These are phyloP conservation scores for Sitta europaea DNA, from an alignment of 2,113 vertebrate species.

Conservation along the genomic window DNA sequence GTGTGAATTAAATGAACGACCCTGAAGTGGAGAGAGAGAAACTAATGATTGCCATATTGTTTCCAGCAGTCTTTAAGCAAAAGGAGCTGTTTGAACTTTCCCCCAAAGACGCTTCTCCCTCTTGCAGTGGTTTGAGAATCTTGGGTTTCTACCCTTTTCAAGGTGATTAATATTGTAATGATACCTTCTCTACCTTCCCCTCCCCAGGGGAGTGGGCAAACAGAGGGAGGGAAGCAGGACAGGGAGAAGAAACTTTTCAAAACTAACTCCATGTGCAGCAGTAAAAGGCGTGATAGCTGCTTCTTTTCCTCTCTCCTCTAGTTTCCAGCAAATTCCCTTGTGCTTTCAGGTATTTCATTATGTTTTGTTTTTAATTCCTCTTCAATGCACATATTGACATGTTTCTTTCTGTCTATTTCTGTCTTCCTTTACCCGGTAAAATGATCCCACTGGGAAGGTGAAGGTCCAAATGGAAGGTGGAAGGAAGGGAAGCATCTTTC, in stretches of 20 bases:
- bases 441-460: neutral
- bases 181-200: neutral
- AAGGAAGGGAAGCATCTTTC: conserved; percentile 43
- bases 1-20: conserved; percentile 26
- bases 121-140: conserved; percentile 1
- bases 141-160: neutral
- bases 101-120: conserved; percentile 43
- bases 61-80: neutral
- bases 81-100: conserved; percentile 54
- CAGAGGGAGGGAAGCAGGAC: neutral
- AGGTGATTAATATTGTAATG: conserved; percentile 27
- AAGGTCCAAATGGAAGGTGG: conserved; percentile 17
- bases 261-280: neutral
- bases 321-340: conserved; percentile 19
- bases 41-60: conserved; percentile 62
- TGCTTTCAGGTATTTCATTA: conserved; percentile 34
- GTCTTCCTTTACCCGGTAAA: neutral
- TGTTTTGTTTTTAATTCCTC: conserved; percentile 16
- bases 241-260: neutral
- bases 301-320: neutral
- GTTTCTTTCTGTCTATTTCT: neutral
- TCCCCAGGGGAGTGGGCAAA: neutral
- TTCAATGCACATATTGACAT: conserved; percentile 5
- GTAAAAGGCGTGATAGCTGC: neutral
- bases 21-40: neutral